Base-by-base conservation (phyloP, 2,797 vertebrate genomes). In the Pangasius sanitwongsei region DNA sequence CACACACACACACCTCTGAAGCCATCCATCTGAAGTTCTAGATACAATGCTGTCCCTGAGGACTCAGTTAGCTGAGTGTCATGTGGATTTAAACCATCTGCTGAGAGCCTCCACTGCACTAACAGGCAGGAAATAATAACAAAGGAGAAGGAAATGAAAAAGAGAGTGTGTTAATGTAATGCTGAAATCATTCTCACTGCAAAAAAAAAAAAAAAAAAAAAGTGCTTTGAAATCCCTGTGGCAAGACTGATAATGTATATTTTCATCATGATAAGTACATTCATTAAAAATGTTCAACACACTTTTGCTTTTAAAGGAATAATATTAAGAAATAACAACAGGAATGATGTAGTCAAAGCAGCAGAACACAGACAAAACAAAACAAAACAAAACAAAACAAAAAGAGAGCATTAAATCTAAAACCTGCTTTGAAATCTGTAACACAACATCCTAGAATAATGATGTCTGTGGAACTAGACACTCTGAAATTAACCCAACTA, bases 21-120 rank as follows among this genome's bases (percentile, higher is more conserved):
- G 53, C 55, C 75, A 61, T 78, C 31, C 37, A 50, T 78, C 84
- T 53, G 18, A 61, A 78, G 31, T 48, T 61, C 48, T 25, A 82
- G 34, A 82, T 25, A 61, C 31, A 82, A 41, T 61, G 80, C 31
- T 50, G 74, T 57, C 85, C 44, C 90, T n/a, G 44, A 59, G 65
- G 72, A 41, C 82, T 55, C 50, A 0, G 81, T 55, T 72, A 72
- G 34, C 18, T 23, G 57, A 89, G 81, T 31, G 81, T 80, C 70
- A 48, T 63, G 44, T 83, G 61, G 83, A 72, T 85, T 48, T 16
- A 63, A 87, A 85, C 86, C 82, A 63, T 85, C 63, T 85, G 80
- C 15, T 69, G 1, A 20, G 31, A 61, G 12, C n/a, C 83, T 28
- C 34, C 7, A 55, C 34, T 55, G n/a, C 77, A 67, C 86, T 78